Base-by-base conservation (phyloP, 1,140 invertebrate species). In the Teleogryllus occipitalis region DNA sequence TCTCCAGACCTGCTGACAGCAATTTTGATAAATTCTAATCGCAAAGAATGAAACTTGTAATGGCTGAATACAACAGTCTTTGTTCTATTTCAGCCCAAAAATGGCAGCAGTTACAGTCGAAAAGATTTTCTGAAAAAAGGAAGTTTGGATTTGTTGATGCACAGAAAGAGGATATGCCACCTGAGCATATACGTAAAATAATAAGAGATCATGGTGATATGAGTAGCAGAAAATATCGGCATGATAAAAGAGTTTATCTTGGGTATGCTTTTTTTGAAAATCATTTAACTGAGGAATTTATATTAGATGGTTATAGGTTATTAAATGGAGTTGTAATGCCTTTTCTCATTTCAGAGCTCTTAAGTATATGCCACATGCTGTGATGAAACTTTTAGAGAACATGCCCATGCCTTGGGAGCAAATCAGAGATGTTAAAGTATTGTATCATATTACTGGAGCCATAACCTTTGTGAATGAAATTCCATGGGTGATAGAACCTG, bases 361-460 rank as follows among this genome's bases (percentile, higher is more conserved):
- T 46, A 99, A 99, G 86, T 99, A 99, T 85, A 99, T 99, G 97
- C 98, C 98, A 5, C 98, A 99, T 91, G 98, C 98, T 39, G 97
- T 99, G 0, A 93, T 99, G 88, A 99, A 99, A 85, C 89, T 99
- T 0, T 86, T 99, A 80, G 98, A 99, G 88, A 99, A 99, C 85
- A 99, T 99, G 98, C 98, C 98, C 0, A 99, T 99, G 98, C 98
- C 98, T 1, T 99, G 98, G 98, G 98, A 99, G 87, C 98, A 99
- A 88, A 99, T 99, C 81, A 88, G 98, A 82, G 98, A 99, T 89
- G 97, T 99, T 0, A 95, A 97, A 87, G 97, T 99, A 5, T 87
- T 99, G 8, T 99, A 99, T 86, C 98, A 99, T 84, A 98, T 99
- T 74, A 99, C 97, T 15, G 97, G 98, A 81, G 98, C 98, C n/a